Evolutionary conservation across 2,888 invertebrate species (phyloP).

Genomic region (Nebria salina): DNA sequence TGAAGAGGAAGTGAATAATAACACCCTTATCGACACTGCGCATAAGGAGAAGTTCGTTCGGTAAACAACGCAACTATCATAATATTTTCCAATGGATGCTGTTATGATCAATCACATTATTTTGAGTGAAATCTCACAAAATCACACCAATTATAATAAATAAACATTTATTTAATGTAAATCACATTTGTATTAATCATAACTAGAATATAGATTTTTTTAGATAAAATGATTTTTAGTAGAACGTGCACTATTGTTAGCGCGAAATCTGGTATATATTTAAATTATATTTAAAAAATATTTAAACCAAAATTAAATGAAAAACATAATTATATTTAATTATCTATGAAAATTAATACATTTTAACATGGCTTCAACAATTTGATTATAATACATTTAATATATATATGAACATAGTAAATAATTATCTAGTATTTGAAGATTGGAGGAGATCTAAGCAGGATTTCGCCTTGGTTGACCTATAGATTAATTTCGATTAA

Average conservation of each 20-base stretch:
- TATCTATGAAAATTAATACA: constrained; percentile 2
- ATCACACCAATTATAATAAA: too few relatives aligned
- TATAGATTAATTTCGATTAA: constrained; percentile 60
- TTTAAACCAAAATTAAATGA: background rate
- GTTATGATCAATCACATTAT: background rate
- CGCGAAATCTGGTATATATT: background rate
- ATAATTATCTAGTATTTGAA: constrained; percentile 39
- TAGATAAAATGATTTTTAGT: background rate
- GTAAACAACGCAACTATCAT: background rate
- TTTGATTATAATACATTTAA: background rate
- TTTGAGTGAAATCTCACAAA: too few relatives aligned
- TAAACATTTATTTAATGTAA: too few relatives aligned
- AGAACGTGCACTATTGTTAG: background rate
- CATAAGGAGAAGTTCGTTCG: background rate
- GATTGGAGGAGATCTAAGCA: constrained; percentile 75
- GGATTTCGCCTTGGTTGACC: constrained; percentile 76
- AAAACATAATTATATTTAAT: constrained; percentile 12
- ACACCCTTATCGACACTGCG: background rate
- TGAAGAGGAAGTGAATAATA: background rate
- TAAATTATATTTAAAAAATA: too few relatives aligned
- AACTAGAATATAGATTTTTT: background rate
- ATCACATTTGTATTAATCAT: too few relatives aligned
- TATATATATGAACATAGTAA: constrained; percentile 2
- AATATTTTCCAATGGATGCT: background rate
- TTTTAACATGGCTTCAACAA: constrained; percentile 3